Base-by-base conservation (phyloP, 2,888 invertebrate genomes). In the Diarsia mendica region DNA sequence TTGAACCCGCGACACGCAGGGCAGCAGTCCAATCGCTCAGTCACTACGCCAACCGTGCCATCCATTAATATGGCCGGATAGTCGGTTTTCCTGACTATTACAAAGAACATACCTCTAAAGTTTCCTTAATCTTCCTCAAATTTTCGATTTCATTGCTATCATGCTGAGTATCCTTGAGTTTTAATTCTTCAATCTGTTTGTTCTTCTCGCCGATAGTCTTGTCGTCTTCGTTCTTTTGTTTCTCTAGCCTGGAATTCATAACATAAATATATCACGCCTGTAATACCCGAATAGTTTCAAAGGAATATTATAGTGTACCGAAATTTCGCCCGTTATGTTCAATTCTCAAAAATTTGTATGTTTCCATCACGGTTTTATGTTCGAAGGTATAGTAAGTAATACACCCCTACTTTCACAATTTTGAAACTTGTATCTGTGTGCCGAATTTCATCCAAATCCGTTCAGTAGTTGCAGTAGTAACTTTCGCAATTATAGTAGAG, bases 221-320 rank as follows among this genome's bases (percentile, higher is more conserved):
- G 18, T 92, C 91, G 20, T 90, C 94, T 5, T 95, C 94, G 58
- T 92, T 92, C 80, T 94, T 96, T 89, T 94, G 93, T 79, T 93
- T 94, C 75, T 94, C 91, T 49, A 94, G 85, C 79, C 96, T 95
- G 84, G 46, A 83, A 68, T 65, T 23, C 1, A 67, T 70, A 44
- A 58, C n/a, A 51, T 15, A 23, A 23, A 1, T 4, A 53, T 51
- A 48, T 2, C 3, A 33, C 8, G 20, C 15, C 11, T 51, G 11
- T 44, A 55, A 23, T 23, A 4, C n/a, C n/a, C n/a, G n/a, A n/a
- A 39, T 58, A 28, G 15, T 58, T 9, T 1, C 15, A 28, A 15
- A 28, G 3, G 15, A 58, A 58, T 58, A 5, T 5, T 0, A 13
- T 6, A 58, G 15, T 28, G 8, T 28, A 28, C 6, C 6, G 15